These are phyloP conservation scores for Prionailurus bengalensis DNA, from an alignment of 2,113 vertebrate species.

Conservation along the genomic window DNA sequence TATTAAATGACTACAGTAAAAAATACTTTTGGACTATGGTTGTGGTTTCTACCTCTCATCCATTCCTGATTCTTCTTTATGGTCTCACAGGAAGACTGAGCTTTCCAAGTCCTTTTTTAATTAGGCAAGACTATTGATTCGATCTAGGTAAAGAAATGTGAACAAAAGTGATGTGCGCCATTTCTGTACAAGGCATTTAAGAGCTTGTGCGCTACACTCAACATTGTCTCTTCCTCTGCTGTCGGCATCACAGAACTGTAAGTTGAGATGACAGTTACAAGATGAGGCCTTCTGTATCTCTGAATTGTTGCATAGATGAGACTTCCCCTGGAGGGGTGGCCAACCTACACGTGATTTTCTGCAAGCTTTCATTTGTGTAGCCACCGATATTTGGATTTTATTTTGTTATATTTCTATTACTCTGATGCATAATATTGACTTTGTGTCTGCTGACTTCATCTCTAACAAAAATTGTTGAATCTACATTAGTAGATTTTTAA, in stretches of 20 bases:
- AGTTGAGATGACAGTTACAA: background rate
- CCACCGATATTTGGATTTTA: background rate
- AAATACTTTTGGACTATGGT: background rate
- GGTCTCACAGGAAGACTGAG: background rate
- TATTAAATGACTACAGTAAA: background rate
- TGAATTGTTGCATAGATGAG: background rate
- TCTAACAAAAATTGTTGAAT: background rate
- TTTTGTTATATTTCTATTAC: background rate
- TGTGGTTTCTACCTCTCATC: background rate
- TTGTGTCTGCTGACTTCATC: background rate
- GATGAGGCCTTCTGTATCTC: fast-evolving
- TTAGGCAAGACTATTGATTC: background rate
- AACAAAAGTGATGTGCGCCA: background rate
- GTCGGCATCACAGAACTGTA: fast-evolving
- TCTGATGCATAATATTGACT: background rate
- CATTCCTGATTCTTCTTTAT: background rate
- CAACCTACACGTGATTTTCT: background rate
- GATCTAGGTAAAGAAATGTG: background rate
- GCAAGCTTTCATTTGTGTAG: background rate
- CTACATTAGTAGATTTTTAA: background rate
- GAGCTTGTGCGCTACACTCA: fast-evolving
- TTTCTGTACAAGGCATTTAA: background rate
- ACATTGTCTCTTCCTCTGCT: fast-evolving
- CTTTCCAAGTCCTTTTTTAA: background rate
- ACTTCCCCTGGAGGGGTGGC: background rate